Percentiles rank a stretch among this genome's conserved stretches.
Evolutionary conservation across 2,888 invertebrate species (phyloP).

Genomic region (Allophyes oxyacanthae): DNA sequence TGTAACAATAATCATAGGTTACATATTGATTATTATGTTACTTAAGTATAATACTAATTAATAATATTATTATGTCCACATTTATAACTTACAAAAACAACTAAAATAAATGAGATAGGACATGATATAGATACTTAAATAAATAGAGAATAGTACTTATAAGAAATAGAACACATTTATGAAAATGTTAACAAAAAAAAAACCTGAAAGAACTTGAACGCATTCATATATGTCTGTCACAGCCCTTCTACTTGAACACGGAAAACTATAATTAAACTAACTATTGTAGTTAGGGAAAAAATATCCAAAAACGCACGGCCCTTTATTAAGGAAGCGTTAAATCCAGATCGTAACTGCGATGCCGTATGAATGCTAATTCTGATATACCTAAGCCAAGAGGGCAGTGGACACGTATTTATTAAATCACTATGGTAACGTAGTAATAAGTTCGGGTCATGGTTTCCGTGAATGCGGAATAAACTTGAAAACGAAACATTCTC

Average conservation of each 20-base stretch:
- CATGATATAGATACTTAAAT: too few relatives aligned
- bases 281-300: constrained; percentile 27
- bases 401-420: constrained; percentile 36
- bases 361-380: constrained; percentile 27
- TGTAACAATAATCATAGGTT: too few relatives aligned
- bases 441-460: constrained; percentile 21
- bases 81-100: too few relatives aligned
- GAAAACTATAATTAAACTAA: too few relatives aligned
- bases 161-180: too few relatives aligned
- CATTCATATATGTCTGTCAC: constrained; percentile 3
- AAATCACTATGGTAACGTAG: constrained; percentile 18
- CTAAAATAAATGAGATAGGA: too few relatives aligned
- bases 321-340: constrained; percentile 42
- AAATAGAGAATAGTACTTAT: too few relatives aligned
- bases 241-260: constrained; percentile 1
- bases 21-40: too few relatives aligned
- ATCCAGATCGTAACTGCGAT: constrained; percentile 25
- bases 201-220: background rate
- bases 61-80: too few relatives aligned
- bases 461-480: constrained; percentile 18
- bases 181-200: too few relatives aligned
- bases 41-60: too few relatives aligned
- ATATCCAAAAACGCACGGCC: constrained; percentile 3
- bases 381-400: constrained; percentile 19
- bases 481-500: background rate